Base-by-base conservation (phyloP, 2,888 invertebrate genomes). In the Carabus problematicus region DNA sequence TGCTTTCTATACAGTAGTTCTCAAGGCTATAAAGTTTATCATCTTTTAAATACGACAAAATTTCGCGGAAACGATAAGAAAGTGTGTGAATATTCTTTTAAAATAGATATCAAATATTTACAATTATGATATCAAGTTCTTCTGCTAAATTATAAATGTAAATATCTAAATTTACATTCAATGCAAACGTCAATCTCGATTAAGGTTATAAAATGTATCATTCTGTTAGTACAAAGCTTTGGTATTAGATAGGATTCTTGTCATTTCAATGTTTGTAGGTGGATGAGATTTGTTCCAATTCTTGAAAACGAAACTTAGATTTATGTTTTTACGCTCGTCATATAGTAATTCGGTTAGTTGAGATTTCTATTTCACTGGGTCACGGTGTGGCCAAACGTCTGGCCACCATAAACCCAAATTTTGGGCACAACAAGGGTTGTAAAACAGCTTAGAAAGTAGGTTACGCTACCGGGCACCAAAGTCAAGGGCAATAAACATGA, bases 391-490 rank as follows among this genome's bases (percentile, higher is more conserved):
- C 59, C 59, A 41, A 16, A 16, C 12, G 66, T 58, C 59, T 66
- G 66, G 59, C 66, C 66, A 66, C 66, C 66, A 66, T 66, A 66
- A 66, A 66, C 66, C 66, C 47, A 58, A 59, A 66, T 66, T 59
- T 41, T 66, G 59, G 52, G 52, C 59, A 66, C 58, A 64, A 59
- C 19, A n/a, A 16, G 45, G 61, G 66, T 59, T 66, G 66, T 66
- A 66, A 66, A 66, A 29, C 49, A 47, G 43, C 42, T 42, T 66
- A 59, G 66, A 66, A 66, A 66, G 66, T 66, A 66, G 66, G 66
- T 66, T 66, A 66, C 49, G 66, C 66, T 66, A 66, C 66, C 19
- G 66, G 59, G 18, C 14, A 42, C 59, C n/a, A 45, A 64, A 59
- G 66, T 66, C 66, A 66, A 66, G 59, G 66, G 66, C 66, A 66